A percentile compares a stretch with the other conserved stretches of the same genome.
These are phyloP conservation scores for Seriola rivoliana DNA, from an alignment of 2,113 vertebrate genomes.

Conservation along the genomic window DNA sequence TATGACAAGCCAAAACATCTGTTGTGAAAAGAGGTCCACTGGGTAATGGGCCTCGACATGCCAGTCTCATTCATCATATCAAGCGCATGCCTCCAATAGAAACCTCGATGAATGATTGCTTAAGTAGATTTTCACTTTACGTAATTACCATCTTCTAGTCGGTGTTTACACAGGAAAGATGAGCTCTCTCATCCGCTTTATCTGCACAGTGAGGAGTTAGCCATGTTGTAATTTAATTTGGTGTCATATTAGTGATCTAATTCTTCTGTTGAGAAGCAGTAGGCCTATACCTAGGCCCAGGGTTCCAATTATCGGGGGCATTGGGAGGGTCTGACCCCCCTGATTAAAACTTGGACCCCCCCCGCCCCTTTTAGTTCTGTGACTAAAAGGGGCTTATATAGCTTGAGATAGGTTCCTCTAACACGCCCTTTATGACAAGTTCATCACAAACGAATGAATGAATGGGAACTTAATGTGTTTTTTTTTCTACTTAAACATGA, in stretches of 20 bases:
- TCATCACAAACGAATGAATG: neutral
- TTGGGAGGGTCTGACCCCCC: no score
- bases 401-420: neutral
- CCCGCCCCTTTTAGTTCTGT: neutral
- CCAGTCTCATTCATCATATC: conserved; percentile 15
- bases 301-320: no score
- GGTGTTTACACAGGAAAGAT: conserved; percentile 35
- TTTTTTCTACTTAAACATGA: neutral
- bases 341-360: no score
- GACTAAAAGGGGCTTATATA: neutral
- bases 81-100: conserved; percentile 1
- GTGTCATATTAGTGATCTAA: conserved; percentile 18
- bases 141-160: conserved; percentile 12
- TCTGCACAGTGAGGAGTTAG: conserved; percentile 33
- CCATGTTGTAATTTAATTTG: conserved; percentile 39
- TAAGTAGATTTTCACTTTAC: no score
- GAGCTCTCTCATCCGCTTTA: conserved; percentile 39
- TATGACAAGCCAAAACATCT: conserved; percentile 17
- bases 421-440: neutral
- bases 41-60: conserved; percentile 4
- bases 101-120: conserved; percentile 5
- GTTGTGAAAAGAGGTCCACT: conserved; percentile 16
- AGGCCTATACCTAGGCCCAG: neutral
- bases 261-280: conserved; percentile 15
- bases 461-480: neutral